Conservation (phyloP, 2,113 vertebrate genomes). For the Rhynchopsitta pachyrhyncha region DNA sequence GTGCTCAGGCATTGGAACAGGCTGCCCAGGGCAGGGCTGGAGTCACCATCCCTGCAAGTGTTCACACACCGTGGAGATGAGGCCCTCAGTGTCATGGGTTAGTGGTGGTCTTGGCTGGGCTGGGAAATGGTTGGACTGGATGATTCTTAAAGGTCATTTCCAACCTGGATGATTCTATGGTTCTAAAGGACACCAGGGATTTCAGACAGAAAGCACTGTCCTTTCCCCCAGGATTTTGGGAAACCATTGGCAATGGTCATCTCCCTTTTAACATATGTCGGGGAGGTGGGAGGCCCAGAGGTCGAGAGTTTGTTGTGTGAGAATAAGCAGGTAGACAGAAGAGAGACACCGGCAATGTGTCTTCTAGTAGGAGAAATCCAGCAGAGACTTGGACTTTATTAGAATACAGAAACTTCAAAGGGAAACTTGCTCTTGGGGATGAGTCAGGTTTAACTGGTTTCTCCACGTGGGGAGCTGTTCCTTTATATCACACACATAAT, state of each 20-base stretch:
- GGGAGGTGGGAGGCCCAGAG: background rate
- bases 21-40: background rate
- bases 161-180: background rate
- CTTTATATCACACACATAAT: background rate
- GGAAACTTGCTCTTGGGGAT: background rate
- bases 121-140: background rate
- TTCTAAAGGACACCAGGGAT: background rate
- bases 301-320: background rate
- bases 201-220: background rate
- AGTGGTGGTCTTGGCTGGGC: background rate
- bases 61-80: fast-evolving
- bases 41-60: background rate
- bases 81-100: background rate
- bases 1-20: background rate
- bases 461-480: background rate
- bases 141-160: background rate
- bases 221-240: background rate
- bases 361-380: background rate
- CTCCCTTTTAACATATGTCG: background rate
- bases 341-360: background rate
- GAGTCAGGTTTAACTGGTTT: background rate
- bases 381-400: background rate
- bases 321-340: background rate
- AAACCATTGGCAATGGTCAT: background rate
- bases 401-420: background rate